phyloP scores from a whole-genome alignment of 2,888 invertebrate species.

The Xanthorhoe designata region DNA sequence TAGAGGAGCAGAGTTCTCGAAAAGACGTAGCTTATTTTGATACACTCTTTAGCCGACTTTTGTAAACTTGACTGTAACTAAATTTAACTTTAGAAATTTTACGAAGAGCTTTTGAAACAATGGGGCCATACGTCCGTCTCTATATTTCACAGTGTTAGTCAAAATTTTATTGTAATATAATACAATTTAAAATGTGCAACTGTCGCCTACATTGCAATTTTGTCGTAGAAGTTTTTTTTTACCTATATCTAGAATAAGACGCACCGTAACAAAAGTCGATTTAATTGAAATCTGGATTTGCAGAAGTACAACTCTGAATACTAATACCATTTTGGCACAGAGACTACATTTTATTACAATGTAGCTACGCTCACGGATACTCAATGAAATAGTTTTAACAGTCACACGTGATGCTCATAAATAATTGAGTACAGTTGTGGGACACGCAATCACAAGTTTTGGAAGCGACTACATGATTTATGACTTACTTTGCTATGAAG shows the following conservation, averaged over 20 bases:
- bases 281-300: slow-evolving; percentile 26
- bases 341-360: slow-evolving; percentile 32
- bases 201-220: no score
- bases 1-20: slow-evolving; percentile 11
- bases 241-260: background rate
- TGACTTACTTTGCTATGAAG: background rate
- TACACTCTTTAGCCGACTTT: background rate
- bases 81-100: background rate
- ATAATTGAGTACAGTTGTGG: slow-evolving; percentile 23
- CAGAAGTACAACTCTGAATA: slow-evolving; percentile 31
- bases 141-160: no score
- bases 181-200: no score
- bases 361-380: slow-evolving; percentile 21
- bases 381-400: slow-evolving; percentile 32
- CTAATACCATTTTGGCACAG: slow-evolving; percentile 34
- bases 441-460: slow-evolving; percentile 8
- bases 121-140: background rate
- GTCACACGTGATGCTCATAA: slow-evolving; percentile 28
- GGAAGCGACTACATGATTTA: background rate
- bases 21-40: slow-evolving; percentile 17
- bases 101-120: background rate
- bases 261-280: background rate
- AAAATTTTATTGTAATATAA: no score
- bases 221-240: no score
- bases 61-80: background rate